These are phyloP conservation scores for Zosterops hypoxanthus DNA, from an alignment of 2,113 vertebrate genomes.

Conservation along the genomic window DNA sequence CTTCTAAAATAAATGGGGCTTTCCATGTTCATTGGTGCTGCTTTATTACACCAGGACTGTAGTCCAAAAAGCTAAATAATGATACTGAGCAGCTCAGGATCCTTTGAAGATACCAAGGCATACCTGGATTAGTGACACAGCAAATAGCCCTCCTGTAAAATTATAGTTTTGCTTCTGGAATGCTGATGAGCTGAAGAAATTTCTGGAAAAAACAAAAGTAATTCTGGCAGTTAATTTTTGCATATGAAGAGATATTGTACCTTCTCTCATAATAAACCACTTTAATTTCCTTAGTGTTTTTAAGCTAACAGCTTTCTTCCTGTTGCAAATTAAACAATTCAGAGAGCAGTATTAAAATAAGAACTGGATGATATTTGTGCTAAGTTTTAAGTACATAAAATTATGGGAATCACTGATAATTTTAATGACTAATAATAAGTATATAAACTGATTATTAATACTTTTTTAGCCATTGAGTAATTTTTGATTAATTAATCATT, in stretches of 20 bases:
- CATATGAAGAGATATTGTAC: too few relatives aligned
- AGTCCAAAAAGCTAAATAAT: not conserved
- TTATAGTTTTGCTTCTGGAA: not conserved
- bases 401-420: not conserved
- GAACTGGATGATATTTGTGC: not conserved
- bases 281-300: not conserved
- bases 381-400: not conserved
- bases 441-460: not conserved
- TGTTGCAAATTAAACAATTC: not conserved
- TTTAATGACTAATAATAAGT: not conserved
- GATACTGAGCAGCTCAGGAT: not conserved
- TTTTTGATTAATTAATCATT: not conserved
- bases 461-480: not conserved
- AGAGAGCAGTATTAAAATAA: not conserved
- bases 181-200: not conserved
- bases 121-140: not conserved
- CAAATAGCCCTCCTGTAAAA: not conserved
- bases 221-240: too few relatives aligned
- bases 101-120: not conserved
- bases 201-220: not conserved
- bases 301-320: not conserved
- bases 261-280: not conserved
- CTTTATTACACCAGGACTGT: not conserved
- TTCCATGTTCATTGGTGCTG: not conserved
- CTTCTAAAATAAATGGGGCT: not conserved